Percentiles rank a stretch among this genome's conserved stretches.
Evolutionary conservation across 2,113 vertebrate species (phyloP).

Genomic region (Physeter macrocephalus): DNA sequence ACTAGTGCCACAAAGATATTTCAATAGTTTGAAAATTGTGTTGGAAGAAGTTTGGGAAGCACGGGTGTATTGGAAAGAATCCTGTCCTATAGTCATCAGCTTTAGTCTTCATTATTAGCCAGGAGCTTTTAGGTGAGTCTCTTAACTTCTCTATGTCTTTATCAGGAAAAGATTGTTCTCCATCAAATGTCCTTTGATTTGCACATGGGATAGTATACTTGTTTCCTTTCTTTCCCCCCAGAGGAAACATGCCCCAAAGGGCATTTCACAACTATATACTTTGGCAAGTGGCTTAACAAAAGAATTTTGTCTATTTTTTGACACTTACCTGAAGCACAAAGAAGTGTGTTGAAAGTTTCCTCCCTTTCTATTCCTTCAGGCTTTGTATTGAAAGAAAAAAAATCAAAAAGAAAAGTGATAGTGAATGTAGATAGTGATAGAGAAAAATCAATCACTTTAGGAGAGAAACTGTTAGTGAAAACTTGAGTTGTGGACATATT

Average conservation of each 20-base stretch:
- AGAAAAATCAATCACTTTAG: not conserved
- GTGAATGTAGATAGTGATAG: not conserved
- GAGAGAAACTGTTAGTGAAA: not conserved
- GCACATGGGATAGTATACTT: not conserved
- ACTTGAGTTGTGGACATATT: not conserved
- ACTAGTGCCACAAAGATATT: not conserved
- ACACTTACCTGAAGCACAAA: conserved; percentile 77
- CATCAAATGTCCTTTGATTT: not conserved
- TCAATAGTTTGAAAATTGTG: not conserved
- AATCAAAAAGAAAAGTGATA: not conserved
- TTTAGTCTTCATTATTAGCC: not conserved
- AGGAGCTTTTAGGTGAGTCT: not conserved
- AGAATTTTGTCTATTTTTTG: not conserved
- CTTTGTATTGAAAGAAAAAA: conserved; percentile 59
- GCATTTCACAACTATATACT: not conserved
- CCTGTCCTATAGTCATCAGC: not conserved
- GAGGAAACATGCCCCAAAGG: not conserved
- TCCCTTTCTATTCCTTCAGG: conserved; percentile 79
- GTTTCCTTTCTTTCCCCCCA: not conserved
- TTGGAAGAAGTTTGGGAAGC: not conserved
- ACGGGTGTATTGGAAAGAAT: not conserved
- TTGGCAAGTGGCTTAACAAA: not conserved
- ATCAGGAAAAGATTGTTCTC: not conserved
- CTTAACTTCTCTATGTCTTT: not conserved
- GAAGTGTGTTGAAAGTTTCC: conserved; percentile 71